Conservation (phyloP, 1,140 invertebrate species). For the Drosophila kanapiae region DNA sequence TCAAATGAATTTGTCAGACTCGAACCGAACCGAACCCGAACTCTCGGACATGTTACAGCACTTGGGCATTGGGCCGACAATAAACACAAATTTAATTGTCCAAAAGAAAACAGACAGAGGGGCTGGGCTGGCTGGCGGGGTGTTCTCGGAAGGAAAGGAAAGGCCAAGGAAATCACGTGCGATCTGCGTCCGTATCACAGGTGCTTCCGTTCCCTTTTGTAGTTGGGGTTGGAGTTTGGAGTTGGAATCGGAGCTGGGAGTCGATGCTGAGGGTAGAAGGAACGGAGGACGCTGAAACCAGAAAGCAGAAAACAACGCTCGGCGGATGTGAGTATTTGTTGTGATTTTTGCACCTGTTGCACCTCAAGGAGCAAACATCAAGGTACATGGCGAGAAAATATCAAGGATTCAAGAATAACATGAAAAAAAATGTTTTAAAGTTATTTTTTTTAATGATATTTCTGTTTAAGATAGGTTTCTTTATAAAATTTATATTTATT, state of each 20-base stretch:
- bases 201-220: conserved; percentile 68
- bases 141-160: conserved; percentile 20
- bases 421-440: not conserved
- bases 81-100: conserved; percentile 63
- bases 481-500: not conserved
- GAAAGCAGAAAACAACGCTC: conserved; percentile 20
- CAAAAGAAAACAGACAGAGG: conserved; percentile 2
- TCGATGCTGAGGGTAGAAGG: not conserved
- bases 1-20: conserved; percentile 80
- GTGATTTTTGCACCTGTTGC: conserved; percentile 81
- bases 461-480: not conserved
- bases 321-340: conserved; percentile 77
- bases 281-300: conserved; percentile 16
- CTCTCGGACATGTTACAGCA: conserved; percentile 53
- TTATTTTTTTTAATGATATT: not conserved
- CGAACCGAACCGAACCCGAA: conserved; percentile 39
- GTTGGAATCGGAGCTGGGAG: not conserved
- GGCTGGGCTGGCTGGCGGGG: not conserved
- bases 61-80: conserved; percentile 37
- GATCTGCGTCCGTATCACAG: conserved; percentile 51
- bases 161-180: conserved; percentile 62
- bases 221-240: not conserved
- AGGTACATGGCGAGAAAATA: not conserved
- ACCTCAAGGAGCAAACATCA: conserved; percentile 40
- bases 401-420: not conserved